A percentile compares a stretch with the other conserved stretches of the same genome.
Conservation (phyloP, 2,888 invertebrate genomes). For the Diabrotica balteata region DNA sequence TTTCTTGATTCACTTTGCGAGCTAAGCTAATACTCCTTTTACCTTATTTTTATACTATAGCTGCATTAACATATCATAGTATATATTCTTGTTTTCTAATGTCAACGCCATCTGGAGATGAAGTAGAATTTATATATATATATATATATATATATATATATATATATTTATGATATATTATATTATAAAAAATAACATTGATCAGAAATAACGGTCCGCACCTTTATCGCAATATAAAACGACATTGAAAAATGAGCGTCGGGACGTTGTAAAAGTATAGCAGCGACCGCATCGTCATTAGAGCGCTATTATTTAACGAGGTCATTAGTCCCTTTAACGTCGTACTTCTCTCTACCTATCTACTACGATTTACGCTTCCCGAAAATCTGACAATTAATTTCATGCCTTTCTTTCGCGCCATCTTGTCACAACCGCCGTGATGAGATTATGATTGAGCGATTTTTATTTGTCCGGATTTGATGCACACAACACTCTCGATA, state of each 20-base stretch:
- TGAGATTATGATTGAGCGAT: constrained; percentile 24
- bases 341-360: constrained; percentile 6
- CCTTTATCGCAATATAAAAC: not conserved
- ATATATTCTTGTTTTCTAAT: no score
- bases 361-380: constrained; percentile 14
- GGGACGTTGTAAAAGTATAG: not conserved
- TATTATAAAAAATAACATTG: no score
- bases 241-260: constrained; percentile 6
- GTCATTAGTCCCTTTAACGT: constrained; percentile 14
- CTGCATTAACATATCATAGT: no score
- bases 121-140: no score
- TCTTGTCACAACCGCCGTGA: constrained; percentile 18
- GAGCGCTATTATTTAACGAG: constrained; percentile 9
- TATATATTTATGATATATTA: no score
- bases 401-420: constrained; percentile 8
- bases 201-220: not conserved
- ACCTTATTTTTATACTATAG: no score
- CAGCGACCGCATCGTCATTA: not conserved
- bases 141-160: no score
- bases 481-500: constrained; percentile 13
- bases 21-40: no score
- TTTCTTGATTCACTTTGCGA: no score
- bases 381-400: constrained; percentile 23
- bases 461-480: constrained; percentile 19
- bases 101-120: no score